Percentiles rank a stretch among this genome's conserved stretches.
These are phyloP conservation scores for Balaeniceps rex DNA, from an alignment of 2,113 vertebrate genomes.

Conservation along the genomic window DNA sequence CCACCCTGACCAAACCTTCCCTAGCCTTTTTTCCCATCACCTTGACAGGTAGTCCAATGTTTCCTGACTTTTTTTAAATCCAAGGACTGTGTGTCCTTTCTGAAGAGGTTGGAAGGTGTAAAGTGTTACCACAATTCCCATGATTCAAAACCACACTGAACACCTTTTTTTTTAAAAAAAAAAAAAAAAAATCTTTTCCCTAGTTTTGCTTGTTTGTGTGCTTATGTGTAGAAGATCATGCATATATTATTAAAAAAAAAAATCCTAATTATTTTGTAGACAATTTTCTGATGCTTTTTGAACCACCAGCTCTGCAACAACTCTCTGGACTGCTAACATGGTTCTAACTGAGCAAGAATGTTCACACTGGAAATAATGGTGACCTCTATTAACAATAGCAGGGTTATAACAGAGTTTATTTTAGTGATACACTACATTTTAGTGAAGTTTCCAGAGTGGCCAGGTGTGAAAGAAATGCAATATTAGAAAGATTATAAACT, in stretches of 20 bases:
- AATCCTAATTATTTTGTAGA: background rate
- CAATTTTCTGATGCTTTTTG: background rate
- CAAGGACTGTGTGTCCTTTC: background rate
- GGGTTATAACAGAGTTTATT: background rate
- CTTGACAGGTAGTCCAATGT: background rate
- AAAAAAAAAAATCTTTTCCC: background rate
- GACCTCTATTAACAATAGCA: background rate
- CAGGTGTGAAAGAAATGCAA: background rate
- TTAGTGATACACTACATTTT: background rate
- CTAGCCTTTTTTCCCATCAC: background rate
- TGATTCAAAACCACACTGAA: background rate
- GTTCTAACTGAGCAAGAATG: background rate
- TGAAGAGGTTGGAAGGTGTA: background rate
- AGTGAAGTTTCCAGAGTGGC: background rate
- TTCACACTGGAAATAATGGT: background rate
- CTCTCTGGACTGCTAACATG: background rate
- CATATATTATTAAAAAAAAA: background rate
- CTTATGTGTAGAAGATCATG: background rate
- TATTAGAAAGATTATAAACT: background rate
- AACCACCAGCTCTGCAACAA: background rate
- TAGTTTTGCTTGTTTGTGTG: background rate
- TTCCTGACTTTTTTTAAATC: background rate
- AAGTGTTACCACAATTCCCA: background rate
- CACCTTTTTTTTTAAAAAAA: background rate
- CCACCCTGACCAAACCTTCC: background rate